phyloP scores from a whole-genome alignment of 2,888 invertebrate genomes.

The Agriopis aurantiaria region DNA sequence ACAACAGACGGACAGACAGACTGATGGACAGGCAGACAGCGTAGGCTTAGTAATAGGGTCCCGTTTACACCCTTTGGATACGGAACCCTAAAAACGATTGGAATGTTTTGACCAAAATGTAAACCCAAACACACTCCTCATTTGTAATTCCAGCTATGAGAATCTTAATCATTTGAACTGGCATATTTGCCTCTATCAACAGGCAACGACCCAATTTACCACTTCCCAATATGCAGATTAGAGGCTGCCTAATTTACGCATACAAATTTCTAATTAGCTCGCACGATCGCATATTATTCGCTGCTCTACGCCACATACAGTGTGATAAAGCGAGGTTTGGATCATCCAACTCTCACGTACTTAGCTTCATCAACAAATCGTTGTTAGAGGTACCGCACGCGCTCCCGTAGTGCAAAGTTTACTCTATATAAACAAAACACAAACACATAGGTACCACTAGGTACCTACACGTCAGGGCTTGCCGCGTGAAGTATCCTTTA shows the following conservation, averaged over 20 bases:
- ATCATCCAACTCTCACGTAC: slow-evolving; percentile 6
- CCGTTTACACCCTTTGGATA: too few relatives aligned
- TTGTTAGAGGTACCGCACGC: slow-evolving; percentile 58
- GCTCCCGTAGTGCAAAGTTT: slow-evolving; percentile 71
- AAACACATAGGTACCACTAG: slow-evolving; percentile 37
- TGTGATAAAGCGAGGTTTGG: slow-evolving; percentile 17
- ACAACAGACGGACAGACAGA: too few relatives aligned
- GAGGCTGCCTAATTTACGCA: slow-evolving; percentile 35
- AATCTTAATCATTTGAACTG: slow-evolving; percentile 17
- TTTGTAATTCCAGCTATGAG: background rate
- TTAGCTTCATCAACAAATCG: slow-evolving; percentile 12
- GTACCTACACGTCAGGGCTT: slow-evolving; percentile 27
- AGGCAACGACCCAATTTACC: slow-evolving; percentile 28
- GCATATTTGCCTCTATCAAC: slow-evolving; percentile 29
- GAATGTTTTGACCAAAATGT: slow-evolving; percentile 2
- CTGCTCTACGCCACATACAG: slow-evolving; percentile 2
- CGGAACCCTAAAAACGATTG: background rate
- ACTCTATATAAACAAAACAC: slow-evolving; percentile 55
- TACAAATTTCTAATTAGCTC: slow-evolving; percentile 43
- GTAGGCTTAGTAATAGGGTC: too few relatives aligned
- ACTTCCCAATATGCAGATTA: slow-evolving; percentile 37
- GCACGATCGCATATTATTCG: slow-evolving; percentile 35
- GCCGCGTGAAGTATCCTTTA: slow-evolving; percentile 57
- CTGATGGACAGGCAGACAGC: too few relatives aligned
- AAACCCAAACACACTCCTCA: background rate